Percentiles rank a stretch among this genome's conserved stretches.
These are phyloP conservation scores for Rotaria macrura DNA, from an alignment of 2,888 invertebrate species.

Conservation along the genomic window DNA sequence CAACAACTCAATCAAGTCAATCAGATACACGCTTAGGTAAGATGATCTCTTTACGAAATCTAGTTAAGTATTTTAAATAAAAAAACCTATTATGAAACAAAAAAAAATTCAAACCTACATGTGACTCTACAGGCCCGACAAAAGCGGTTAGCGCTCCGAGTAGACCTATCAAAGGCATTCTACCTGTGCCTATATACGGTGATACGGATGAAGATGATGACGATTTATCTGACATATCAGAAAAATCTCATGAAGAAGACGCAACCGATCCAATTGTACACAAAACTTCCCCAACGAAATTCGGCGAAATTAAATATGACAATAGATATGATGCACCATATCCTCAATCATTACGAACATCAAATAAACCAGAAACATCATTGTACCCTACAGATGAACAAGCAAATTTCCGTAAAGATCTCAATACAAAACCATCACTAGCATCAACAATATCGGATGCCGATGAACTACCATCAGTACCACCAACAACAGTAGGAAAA, in stretches of 20 bases:
- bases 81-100: not conserved
- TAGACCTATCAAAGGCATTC: not conserved
- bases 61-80: not conserved
- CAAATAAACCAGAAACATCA: not conserved
- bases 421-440: not conserved
- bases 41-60: not conserved
- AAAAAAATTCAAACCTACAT: not conserved
- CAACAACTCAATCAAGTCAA: not conserved
- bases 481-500: not conserved
- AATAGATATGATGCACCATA: too few species aligned
- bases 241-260: not conserved
- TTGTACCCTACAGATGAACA: not conserved
- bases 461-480: not conserved
- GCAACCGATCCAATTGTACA: not conserved
- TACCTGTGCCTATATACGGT: not conserved
- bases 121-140: not conserved
- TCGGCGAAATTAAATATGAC: too few species aligned
- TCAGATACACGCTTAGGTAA: not conserved
- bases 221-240: constrained; percentile 6
- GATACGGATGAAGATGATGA: not conserved
- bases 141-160: not conserved
- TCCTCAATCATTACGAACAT: not conserved
- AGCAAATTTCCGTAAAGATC: not conserved
- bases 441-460: not conserved
- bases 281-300: not conserved